Percentiles rank a stretch among this genome's conserved stretches.
Evolutionary conservation across 2,888 invertebrate genomes (phyloP).

Genomic region (Philereme vetulata): DNA sequence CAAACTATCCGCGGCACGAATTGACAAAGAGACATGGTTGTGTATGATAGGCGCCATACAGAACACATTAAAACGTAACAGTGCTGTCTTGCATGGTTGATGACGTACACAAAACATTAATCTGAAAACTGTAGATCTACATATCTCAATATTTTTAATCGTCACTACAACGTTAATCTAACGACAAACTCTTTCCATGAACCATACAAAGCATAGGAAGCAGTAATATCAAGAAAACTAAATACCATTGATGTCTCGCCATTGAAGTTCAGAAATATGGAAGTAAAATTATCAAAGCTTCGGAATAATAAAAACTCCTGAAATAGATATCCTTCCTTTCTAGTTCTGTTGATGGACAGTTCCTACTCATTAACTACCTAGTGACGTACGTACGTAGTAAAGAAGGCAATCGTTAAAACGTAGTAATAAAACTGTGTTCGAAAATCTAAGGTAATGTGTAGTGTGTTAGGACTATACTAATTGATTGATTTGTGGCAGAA

Average conservation of each 20-base stretch:
- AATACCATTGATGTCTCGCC: constrained; percentile 28
- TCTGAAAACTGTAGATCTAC: too few relatives aligned
- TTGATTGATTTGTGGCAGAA: constrained; percentile 13
- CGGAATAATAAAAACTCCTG: constrained; percentile 39
- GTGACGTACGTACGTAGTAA: constrained; percentile 35
- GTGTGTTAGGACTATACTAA: constrained; percentile 12
- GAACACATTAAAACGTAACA: too few relatives aligned
- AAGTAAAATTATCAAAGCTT: constrained; percentile 26
- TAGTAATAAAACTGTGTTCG: constrained; percentile 21
- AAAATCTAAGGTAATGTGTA: constrained; percentile 20
- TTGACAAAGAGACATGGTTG: too few relatives aligned
- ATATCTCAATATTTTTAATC: too few relatives aligned
- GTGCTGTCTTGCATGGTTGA: too few relatives aligned
- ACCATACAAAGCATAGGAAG: constrained; percentile 1
- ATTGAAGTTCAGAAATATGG: constrained; percentile 26
- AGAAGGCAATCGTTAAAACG: constrained; percentile 27
- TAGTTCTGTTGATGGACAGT: constrained; percentile 66
- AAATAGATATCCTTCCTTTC: constrained; percentile 76
- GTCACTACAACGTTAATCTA: too few relatives aligned
- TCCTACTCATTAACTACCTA: constrained; percentile 71
- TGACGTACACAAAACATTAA: too few relatives aligned
- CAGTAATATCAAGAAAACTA: constrained; percentile 12
- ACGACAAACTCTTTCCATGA: not conserved
- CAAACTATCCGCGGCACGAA: too few relatives aligned
- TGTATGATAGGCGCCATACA: too few relatives aligned